Base-by-base conservation (phyloP, 2,888 invertebrate genomes). In the Sarcophaga variegata region DNA sequence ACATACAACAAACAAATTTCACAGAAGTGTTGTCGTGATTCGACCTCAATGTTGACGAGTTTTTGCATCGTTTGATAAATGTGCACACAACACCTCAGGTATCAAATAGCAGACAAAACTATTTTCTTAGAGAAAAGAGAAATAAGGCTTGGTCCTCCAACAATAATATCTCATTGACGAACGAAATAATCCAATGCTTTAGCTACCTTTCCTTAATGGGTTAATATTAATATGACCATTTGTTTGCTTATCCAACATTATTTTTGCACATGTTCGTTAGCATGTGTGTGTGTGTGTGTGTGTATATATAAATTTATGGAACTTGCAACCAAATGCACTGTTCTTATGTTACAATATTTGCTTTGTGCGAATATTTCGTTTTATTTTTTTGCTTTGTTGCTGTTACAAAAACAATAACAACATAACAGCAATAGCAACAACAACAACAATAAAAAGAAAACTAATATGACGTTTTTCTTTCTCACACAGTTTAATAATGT, bases 391-490 rank as follows among this genome's bases (percentile, higher is more conserved):
- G 20, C 45, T 67, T 45, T 67, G 45, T 67, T 47, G 45, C 20
- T 45, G 45, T 45, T 67, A 37, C 47, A 45, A 45, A 27, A 37
- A 37, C 66, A 37, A 37, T 37, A 37, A 64, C 59, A 45, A 69
- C 67, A 83, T n/a, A 76, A 79, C 63, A 74, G 49, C n/a, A 79
- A 75, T 17, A 79, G 47, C 17, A 54, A 70, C 3, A 70, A 54
- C 6, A 59, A 4, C n/a, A 59, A 45, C 54, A 63, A n/a, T 5
- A 14, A 22, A 64, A 25, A 67, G 67, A 72, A 74, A 77, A 81
- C 67, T 76, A 75, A 76, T 63, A 81, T 81, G 81, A 71, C 83
- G 81, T 81, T 83, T 79, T 69, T 83, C 77, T 81, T 71, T 86
- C 63, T 70, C 62, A 60, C 3, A 45, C 63, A 78, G 71, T 78